Conservation (phyloP, 2,888 invertebrate genomes). For the Molorchus minor region DNA sequence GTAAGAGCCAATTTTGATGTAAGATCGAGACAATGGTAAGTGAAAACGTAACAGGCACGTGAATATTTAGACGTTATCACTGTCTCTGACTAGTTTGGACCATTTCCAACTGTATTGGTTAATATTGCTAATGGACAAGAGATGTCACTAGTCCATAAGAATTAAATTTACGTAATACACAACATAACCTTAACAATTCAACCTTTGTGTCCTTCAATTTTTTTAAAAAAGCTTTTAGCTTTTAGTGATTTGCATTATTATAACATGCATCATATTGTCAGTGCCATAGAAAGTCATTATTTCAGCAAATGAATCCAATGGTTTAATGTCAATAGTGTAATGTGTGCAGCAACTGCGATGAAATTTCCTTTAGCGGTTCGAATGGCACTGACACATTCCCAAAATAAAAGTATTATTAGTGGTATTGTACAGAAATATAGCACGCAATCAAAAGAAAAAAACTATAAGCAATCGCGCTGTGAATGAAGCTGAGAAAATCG, state of each 20-base stretch:
- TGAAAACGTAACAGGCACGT: too few relatives aligned
- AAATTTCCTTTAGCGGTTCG: background rate
- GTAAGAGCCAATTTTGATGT: too few relatives aligned
- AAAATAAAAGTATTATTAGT: constrained; percentile 1
- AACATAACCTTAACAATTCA: background rate
- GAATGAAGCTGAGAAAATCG: constrained; percentile 94
- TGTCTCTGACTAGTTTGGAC: too few relatives aligned
- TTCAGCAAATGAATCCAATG: background rate
- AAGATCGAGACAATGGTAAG: too few relatives aligned
- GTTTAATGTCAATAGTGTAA: background rate
- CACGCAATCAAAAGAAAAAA: constrained; percentile 37
- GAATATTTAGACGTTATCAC: too few relatives aligned
- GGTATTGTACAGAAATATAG: constrained; percentile 22
- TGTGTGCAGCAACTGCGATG: background rate
- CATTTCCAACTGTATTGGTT: too few relatives aligned
- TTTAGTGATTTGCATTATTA: background rate
- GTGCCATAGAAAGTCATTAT: background rate
- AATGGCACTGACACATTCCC: background rate
- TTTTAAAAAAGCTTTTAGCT: too few relatives aligned
- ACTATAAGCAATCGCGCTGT: constrained; percentile 58
- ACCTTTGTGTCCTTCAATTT: too few relatives aligned
- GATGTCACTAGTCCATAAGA: background rate
- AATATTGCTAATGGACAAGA: too few relatives aligned
- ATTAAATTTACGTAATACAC: background rate
- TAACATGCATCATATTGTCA: background rate